Conservation (phyloP, 2,113 vertebrate genomes). For the Athene cunicularia region DNA sequence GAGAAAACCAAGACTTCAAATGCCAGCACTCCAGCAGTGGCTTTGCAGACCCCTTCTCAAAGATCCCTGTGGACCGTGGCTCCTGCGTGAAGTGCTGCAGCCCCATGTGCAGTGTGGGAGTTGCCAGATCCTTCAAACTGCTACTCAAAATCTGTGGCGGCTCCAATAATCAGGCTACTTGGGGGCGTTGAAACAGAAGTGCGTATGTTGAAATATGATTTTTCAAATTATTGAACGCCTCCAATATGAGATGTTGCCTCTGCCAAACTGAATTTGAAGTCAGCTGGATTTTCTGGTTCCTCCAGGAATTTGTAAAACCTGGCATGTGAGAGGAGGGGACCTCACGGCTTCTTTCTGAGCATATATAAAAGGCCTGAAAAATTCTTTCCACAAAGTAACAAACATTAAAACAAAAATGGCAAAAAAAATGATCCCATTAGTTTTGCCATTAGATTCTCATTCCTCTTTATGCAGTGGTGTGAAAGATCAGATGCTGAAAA, state of each 20-base stretch:
- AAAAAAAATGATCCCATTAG: accelerated
- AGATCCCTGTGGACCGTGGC: not conserved
- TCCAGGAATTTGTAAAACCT: not conserved
- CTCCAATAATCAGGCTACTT: not conserved
- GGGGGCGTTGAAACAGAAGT: not conserved
- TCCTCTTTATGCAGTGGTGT: not conserved
- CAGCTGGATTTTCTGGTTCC: not conserved
- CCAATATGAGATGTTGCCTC: not conserved
- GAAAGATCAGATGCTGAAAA: not conserved
- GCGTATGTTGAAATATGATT: not conserved
- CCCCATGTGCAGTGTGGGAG: not conserved
- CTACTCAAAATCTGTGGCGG: not conserved
- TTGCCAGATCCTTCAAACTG: not conserved
- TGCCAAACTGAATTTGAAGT: not conserved
- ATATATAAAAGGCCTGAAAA: not conserved
- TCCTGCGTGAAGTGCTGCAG: not conserved
- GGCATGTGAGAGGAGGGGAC: not conserved
- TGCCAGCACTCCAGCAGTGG: not conserved
- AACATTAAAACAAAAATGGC: not conserved
- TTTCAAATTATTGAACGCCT: not conserved
- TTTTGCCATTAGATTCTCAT: not conserved
- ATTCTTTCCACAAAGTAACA: not conserved
- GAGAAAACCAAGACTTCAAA: too few relatives aligned
- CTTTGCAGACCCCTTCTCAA: not conserved
- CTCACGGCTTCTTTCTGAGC: not conserved